Evolutionary conservation across 2,888 invertebrate species (phyloP).

Genomic region (Chalcis sispes): DNA sequence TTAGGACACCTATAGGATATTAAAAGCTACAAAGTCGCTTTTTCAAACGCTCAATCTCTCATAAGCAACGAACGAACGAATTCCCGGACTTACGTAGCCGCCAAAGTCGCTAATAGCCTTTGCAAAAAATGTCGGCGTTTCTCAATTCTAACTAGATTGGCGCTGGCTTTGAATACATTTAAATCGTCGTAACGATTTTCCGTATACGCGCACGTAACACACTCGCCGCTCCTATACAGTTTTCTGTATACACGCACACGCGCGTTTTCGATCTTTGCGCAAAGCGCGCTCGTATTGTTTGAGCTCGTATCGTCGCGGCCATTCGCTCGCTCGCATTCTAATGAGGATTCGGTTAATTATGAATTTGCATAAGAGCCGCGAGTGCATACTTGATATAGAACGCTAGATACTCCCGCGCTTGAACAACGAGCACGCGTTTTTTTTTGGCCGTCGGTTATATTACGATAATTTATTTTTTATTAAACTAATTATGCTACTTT

Average conservation of each 20-base stretch:
- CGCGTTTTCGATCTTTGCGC: constrained; percentile 14
- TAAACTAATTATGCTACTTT: too few relatives aligned
- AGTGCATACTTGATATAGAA: too few relatives aligned
- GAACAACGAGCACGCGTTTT: neutral
- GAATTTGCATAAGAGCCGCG: constrained; percentile 46
- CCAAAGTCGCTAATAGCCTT: constrained; percentile 16
- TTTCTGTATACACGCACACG: neutral
- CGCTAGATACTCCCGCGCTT: too few relatives aligned
- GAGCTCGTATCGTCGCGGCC: constrained; percentile 1
- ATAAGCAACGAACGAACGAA: constrained; percentile 5
- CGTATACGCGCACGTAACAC: neutral
- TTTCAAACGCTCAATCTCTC: constrained; percentile 2
- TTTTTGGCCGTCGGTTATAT: neutral
- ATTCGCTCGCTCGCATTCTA: constrained; percentile 44
- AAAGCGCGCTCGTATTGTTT: constrained; percentile 25
- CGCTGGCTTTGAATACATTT: neutral
- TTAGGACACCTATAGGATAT: too few relatives aligned
- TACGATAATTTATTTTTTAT: neutral
- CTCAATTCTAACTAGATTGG: constrained; percentile 25
- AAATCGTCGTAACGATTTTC: constrained; percentile 26
- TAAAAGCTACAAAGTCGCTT: too few relatives aligned
- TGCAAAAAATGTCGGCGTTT: constrained; percentile 15
- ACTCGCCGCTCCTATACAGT: neutral
- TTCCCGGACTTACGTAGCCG: neutral
- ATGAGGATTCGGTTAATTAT: constrained; percentile 50